Base-by-base conservation (phyloP, 2,113 vertebrate species). In the Hystrix brachyura region DNA sequence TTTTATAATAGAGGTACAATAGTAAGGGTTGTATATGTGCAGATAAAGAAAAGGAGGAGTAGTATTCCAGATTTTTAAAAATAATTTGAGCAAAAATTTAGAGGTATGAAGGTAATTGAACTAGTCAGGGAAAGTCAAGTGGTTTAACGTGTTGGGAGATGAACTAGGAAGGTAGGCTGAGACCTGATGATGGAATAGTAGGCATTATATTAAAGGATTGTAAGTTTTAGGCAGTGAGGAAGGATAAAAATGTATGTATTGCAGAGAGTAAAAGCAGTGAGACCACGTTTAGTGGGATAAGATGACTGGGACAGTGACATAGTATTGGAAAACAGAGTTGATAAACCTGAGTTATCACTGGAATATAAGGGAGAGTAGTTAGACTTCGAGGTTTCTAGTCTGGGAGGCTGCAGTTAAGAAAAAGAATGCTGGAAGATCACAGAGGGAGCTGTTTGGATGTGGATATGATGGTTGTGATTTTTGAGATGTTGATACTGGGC, bases 121-220 rank as follows among this genome's bases (percentile, higher is more conserved):
- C 89, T 94, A 59, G 64, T 91, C 7, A 96, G 82, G 48, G 43
- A 84, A 91, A 92, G 69, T 86, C 27, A 88, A 83, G 55, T 78
- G 64, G n/a, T 59, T 94, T 86, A 89, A 60, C 48, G 51, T 25
- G 64, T 79, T 90, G 14, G 67, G 27, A 80, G 29, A 88, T 91
- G 57, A 51, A 83, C 80, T 21, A 84, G 60, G 9, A 86, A 83
- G 13, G 51, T 79, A 65, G 74, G 15, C 67, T 93, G 34, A 27
- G 46, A 79, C 19, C 64, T 76, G 7, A 55, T 92, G 78, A 19
- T 91, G n/a, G 59, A 91, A 64, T 81, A 78, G 55, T 69, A 80
- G 59, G 57, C 86, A 27, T 67, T 91, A 48, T 5, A 11, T 72
- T 92, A 90, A 84, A 93, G 32, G 91, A 87, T 76, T 91, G 65